Percentiles rank a stretch among this genome's conserved stretches.
Evolutionary conservation across 2,797 vertebrate genomes (phyloP).

Genomic region (Sternotherus odoratus): DNA sequence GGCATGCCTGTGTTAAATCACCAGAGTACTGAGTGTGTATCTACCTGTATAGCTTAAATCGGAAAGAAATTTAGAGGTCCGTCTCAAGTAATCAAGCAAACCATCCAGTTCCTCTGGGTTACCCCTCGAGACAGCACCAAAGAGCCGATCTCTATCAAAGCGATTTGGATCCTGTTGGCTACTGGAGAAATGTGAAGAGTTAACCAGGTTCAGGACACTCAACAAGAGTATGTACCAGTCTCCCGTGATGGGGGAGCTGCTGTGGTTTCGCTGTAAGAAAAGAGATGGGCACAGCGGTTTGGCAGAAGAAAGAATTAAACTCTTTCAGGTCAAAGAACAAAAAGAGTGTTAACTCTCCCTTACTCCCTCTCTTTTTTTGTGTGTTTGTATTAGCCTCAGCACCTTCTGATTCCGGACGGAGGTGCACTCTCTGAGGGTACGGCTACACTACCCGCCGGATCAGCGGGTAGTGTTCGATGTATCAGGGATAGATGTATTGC

Average conservation of each 20-base stretch:
- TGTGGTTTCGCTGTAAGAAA: neutral
- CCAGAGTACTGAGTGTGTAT: neutral
- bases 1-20: neutral
- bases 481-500: too few species aligned
- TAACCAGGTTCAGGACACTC: neutral
- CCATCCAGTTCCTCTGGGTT: conserved; percentile 75
- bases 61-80: conserved; percentile 81
- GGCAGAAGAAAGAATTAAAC: neutral
- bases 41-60: conserved; percentile 82
- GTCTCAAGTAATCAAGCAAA: conserved; percentile 75
- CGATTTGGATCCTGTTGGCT: conserved; percentile 75
- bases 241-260: neutral
- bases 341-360: conserved; percentile 62
- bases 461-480: too few species aligned
- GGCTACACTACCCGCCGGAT: too few species aligned
- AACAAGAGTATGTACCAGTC: rapidly evolving
- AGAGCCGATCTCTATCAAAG: conserved; percentile 81
- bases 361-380: conserved; percentile 37
- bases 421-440: neutral
- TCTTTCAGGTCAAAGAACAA: conserved; percentile 63
- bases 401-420: conserved; percentile 54
- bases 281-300: conserved; percentile 4
- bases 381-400: conserved; percentile 65
- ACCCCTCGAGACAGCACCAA: conserved; percentile 73
- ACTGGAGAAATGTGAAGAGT: rapidly evolving